Evolutionary conservation across 2,113 vertebrate genomes (phyloP).

Genomic region (human): GRCh38 chr1:15876001-15876500

Average conservation of each 20-base stretch:
- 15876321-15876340: slow-evolving; percentile 93
- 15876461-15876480: slow-evolving; percentile 92
- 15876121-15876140: slow-evolving; percentile 85
- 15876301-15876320: slow-evolving; percentile 97
- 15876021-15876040: slow-evolving; percentile 70
- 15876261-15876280: slow-evolving; percentile 95
- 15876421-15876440: slow-evolving; percentile 96
- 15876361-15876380: slow-evolving; percentile 97
- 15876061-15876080: slow-evolving; percentile 77
- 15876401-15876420: slow-evolving; percentile 93
- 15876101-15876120: slow-evolving; percentile 59
- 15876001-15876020: slow-evolving; percentile 68
- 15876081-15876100: slow-evolving; percentile 76
- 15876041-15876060: slow-evolving; percentile 75
- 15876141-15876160: slow-evolving; percentile 74
- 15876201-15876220: slow-evolving; percentile 97
- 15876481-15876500: slow-evolving; percentile 92
- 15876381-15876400: slow-evolving; percentile 95
- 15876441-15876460: slow-evolving; percentile 98
- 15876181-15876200: slow-evolving; percentile 89
- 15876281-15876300: slow-evolving; percentile 98
- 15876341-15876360: slow-evolving; percentile 97
- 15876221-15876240: slow-evolving; percentile 98
- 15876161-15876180: slow-evolving; percentile 79
- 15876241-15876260: slow-evolving; percentile 99